Base-by-base conservation (phyloP, 1,140 invertebrate genomes). In the Zaprionus gabonicus region DNA sequence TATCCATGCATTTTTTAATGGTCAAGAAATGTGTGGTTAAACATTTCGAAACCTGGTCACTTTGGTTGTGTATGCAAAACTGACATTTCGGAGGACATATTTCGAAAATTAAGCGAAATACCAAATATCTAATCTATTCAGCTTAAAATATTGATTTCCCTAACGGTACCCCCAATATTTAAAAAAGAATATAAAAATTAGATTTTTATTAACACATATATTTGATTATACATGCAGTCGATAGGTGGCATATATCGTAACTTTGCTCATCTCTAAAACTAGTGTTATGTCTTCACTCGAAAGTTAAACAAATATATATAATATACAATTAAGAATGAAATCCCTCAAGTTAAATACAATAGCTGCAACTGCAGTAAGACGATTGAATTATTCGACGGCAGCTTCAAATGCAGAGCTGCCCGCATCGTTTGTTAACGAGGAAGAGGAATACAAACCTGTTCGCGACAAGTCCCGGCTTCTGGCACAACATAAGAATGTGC, bases 401-500 rank as follows among this genome's bases (percentile, higher is more conserved):
- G 34, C 64, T 36, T 17, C 72, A 5, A 69, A 72, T 17, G 3
- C 56, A 20, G 85, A 84, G 10, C 41, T 81, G 23, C 71, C 76
- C 0, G 70, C 78, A 23, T 71, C 75, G 1, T 56, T 85, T 27
- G 65, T 57, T 0, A 55, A 20, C 1, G 81, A 79, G 1, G 59
- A 64, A 13, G 56, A 27, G 4, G 85, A 69, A 13, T 87, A 74
- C 46, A 91, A 93, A 71, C 81, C 94, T 15, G 76, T 93, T 69
- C 78, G 95, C 63, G 94, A 96, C 69, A 96, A 95, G 88, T 96
- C 95, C 2, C 81, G 94, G 9, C 84, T 96, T 4, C 81, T 78
- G 25, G n/a, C 59, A 2, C 41, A 80, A 6, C 93, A 96, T 80
- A 91, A 93, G 49, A 96, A 95, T 86, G 91, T 95, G 13, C 64